Conservation (phyloP, 2,888 invertebrate species). For the Plebejus anna region DNA sequence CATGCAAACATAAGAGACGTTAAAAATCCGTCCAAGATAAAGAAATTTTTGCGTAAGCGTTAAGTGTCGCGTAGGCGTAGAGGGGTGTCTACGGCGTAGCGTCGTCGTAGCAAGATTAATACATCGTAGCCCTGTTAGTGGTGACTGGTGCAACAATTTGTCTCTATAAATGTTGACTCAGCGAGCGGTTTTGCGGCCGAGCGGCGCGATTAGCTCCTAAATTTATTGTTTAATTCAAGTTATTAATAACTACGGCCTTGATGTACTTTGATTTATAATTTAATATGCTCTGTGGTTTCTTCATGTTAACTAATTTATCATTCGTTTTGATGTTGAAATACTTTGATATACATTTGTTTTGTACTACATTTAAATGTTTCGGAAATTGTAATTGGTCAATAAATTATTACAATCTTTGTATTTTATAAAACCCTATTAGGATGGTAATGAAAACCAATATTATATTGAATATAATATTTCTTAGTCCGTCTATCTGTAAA, state of each 20-base stretch:
- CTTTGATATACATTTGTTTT: neutral
- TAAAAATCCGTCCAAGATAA: neutral
- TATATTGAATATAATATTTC: neutral
- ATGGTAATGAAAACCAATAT: too few species aligned
- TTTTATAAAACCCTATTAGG: too few species aligned
- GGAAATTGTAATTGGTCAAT: too few species aligned
- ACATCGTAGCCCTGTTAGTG: constrained; percentile 71
- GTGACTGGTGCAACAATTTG: constrained; percentile 77
- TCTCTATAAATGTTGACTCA: constrained; percentile 80
- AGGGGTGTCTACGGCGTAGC: constrained; percentile 51
- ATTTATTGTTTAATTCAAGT: constrained; percentile 80
- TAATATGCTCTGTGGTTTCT: constrained; percentile 58
- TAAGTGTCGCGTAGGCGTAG: constrained; percentile 42
- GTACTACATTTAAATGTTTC: neutral
- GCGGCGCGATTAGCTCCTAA: constrained; percentile 73
- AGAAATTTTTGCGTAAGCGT: constrained; percentile 48
- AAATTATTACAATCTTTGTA: too few species aligned
- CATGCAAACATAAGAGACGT: neutral
- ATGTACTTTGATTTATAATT: constrained; percentile 68
- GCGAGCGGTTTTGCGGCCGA: constrained; percentile 67
- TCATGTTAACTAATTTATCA: constrained; percentile 36
- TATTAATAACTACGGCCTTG: constrained; percentile 76
- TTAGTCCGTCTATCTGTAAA: neutral
- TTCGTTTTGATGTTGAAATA: neutral
- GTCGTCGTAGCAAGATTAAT: constrained; percentile 68